phyloP scores from a whole-genome alignment of 2,888 invertebrate species.

The Eucriotettix oculatus region DNA sequence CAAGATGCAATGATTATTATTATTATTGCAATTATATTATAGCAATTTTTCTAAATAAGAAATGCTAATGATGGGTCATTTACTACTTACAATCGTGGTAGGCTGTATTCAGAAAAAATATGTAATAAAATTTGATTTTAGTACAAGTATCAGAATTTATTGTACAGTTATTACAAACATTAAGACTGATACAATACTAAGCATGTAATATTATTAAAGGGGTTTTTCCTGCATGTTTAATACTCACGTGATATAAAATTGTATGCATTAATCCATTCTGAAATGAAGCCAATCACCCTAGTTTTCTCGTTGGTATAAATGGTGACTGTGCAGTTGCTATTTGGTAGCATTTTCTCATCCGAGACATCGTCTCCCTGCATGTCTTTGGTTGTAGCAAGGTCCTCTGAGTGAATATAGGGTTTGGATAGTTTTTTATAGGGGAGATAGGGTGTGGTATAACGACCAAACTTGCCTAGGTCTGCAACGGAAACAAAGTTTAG shows the following conservation, averaged over 20 bases:
- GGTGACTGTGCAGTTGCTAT: conserved; percentile 32
- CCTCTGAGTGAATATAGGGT: conserved; percentile 19
- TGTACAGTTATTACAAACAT: too few species aligned
- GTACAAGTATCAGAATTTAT: too few species aligned
- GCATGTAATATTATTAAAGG: too few species aligned
- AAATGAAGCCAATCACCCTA: conserved; percentile 44
- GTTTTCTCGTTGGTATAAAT: conserved; percentile 29
- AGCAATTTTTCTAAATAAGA: too few species aligned
- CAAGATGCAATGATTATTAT: too few species aligned
- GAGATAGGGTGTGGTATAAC: conserved; percentile 1
- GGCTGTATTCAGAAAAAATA: too few species aligned
- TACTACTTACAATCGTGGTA: too few species aligned
- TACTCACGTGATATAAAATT: conserved; percentile 52
- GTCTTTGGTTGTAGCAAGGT: conserved; percentile 21
- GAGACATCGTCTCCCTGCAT: conserved; percentile 22
- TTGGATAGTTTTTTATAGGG: conserved; percentile 16
- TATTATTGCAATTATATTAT: too few species aligned
- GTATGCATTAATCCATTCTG: conserved; percentile 53
- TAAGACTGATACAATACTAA: too few species aligned
- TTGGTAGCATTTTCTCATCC: conserved; percentile 19
- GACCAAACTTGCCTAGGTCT: conserved; percentile 9
- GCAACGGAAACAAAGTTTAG: conserved; percentile 10
- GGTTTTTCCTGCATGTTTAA: not conserved
- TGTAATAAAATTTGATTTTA: too few species aligned
- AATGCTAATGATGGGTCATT: too few species aligned